Percentiles rank a stretch among this genome's conserved stretches.
These are phyloP conservation scores for Xiphophorus birchmanni DNA, from an alignment of 2,797 vertebrate genomes.

Conservation along the genomic window DNA sequence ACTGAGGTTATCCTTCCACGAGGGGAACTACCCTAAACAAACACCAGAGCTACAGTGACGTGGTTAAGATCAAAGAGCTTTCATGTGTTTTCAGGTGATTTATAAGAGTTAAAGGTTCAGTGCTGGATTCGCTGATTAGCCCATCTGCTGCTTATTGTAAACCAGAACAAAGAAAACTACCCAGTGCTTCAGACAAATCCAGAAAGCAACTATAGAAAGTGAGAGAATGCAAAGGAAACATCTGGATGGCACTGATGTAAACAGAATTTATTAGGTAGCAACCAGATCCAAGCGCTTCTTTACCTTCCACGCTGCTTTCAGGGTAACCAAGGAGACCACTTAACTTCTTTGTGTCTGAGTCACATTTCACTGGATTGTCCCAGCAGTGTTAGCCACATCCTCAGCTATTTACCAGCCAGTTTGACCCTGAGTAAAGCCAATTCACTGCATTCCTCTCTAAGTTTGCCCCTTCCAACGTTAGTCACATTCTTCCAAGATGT, in stretches of 20 bases:
- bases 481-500: constrained; percentile 5
- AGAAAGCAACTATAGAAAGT: neutral
- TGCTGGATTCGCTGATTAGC: neutral
- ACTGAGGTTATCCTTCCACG: neutral
- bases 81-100: neutral
- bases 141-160: neutral
- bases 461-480: constrained; percentile 4
- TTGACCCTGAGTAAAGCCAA: constrained; percentile 22
- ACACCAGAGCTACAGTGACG: neutral
- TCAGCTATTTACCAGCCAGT: constrained; percentile 15
- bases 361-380: constrained; percentile 41
- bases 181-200: neutral
- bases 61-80: neutral
- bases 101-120: neutral
- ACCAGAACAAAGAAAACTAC: neutral
- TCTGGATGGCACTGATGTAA: constrained; percentile 41
- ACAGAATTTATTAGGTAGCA: constrained; percentile 26
- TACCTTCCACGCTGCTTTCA: constrained; percentile 9
- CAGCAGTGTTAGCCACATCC: constrained; percentile 37
- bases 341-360: constrained; percentile 50
- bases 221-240: constrained; percentile 1
- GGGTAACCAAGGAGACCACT: constrained; percentile 39
- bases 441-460: constrained; percentile 43
- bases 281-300: constrained; percentile 8
- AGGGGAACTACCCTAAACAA: neutral